Conservation (phyloP, 2,113 vertebrate species). For the Sinocyclocheilus grahami region DNA sequence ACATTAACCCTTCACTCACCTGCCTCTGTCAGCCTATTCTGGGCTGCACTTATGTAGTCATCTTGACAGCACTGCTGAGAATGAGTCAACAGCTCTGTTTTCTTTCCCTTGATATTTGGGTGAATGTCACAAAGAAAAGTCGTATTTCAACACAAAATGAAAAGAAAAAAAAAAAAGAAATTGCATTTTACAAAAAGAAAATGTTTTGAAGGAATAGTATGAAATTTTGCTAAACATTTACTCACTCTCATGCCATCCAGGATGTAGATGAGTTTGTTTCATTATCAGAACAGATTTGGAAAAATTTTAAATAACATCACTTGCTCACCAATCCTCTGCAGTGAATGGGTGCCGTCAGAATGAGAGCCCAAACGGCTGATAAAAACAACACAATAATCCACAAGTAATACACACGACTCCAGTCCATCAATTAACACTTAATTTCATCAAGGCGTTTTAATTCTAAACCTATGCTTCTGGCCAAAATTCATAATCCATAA, state of each 20-base stretch:
- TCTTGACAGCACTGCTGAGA: constrained; percentile 14
- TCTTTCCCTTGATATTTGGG: background rate
- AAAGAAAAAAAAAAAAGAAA: background rate
- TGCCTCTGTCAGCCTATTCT: constrained; percentile 26
- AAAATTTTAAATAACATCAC: too few relatives aligned
- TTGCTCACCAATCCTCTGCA: too few relatives aligned
- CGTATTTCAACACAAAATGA: background rate
- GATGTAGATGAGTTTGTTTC: background rate
- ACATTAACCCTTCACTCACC: constrained; percentile 67
- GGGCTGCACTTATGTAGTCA: background rate
- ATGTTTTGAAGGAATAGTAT: background rate
- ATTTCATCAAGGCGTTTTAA: too few relatives aligned
- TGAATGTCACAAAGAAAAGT: background rate
- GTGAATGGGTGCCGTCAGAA: too few relatives aligned
- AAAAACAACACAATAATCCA: too few relatives aligned
- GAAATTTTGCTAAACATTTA: background rate
- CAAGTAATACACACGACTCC: too few relatives aligned
- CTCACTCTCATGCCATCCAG: background rate
- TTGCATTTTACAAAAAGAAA: background rate
- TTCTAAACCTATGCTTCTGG: too few relatives aligned
- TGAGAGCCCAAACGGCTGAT: too few relatives aligned
- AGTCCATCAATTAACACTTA: too few relatives aligned
- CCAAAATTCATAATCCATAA: too few relatives aligned
- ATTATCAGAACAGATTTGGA: background rate
- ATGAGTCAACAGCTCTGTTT: background rate